Evolutionary conservation across 1,140 invertebrate species (phyloP).

Genomic region (Aphelenchoides fujianensis): DNA sequence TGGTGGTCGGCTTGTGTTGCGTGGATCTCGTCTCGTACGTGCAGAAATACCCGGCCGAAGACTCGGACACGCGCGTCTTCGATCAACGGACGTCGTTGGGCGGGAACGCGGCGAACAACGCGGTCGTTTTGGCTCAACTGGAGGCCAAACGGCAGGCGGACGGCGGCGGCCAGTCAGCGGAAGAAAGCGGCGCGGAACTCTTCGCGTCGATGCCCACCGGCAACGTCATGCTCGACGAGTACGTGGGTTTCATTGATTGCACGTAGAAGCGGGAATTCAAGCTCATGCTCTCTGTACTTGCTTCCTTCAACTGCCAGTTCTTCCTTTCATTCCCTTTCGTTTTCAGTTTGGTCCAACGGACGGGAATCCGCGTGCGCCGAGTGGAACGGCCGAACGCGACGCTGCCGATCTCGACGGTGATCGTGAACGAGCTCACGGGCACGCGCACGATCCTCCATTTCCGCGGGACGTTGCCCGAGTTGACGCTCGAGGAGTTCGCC

Average conservation of each 20-base stretch:
- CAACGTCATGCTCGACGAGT: constrained; percentile 32
- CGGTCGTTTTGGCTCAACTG: constrained; percentile 30
- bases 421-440: constrained; percentile 32
- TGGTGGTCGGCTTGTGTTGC: constrained; percentile 31
- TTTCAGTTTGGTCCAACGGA: constrained; percentile 22
- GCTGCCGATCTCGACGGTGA: constrained; percentile 37
- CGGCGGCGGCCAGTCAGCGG: no score
- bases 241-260: no score
- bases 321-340: no score
- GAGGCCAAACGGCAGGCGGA: background rate
- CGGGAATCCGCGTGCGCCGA: background rate
- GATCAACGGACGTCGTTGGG: constrained; percentile 26
- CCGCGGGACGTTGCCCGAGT: constrained; percentile 34
- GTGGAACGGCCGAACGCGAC: background rate
- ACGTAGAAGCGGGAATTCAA: no score
- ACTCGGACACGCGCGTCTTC: constrained; percentile 29
- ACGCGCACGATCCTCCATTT: constrained; percentile 46
- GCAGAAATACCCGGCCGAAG: constrained; percentile 27
- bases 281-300: background rate
- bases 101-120: constrained; percentile 41
- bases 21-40: constrained; percentile 26
- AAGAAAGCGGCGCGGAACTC: constrained; percentile 31
- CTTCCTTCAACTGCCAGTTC: background rate
- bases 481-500: constrained; percentile 33
- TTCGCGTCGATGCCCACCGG: constrained; percentile 30